Evolutionary conservation across 1,140 invertebrate genomes (phyloP).

Genomic region (Temnothorax longispinosus): DNA sequence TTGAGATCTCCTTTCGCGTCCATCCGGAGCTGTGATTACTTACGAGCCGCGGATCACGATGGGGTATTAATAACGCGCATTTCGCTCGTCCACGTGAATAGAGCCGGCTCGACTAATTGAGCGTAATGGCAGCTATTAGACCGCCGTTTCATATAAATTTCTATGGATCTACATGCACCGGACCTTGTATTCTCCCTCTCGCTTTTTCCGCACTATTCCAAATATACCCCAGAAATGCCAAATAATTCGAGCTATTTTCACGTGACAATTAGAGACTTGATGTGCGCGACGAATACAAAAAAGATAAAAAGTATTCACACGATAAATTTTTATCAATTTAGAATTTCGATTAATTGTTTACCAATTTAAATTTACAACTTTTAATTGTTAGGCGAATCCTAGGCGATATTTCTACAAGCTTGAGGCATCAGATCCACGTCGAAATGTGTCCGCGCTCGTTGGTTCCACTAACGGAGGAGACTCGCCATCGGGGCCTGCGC

Average conservation of each 20-base stretch:
- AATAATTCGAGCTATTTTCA: neutral
- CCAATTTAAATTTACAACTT: neutral
- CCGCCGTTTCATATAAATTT: constrained; percentile 51
- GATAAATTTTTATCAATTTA: neutral
- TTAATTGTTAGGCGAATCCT: too few relatives aligned
- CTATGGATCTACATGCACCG: constrained; percentile 5
- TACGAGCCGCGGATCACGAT: constrained; percentile 60
- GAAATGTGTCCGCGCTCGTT: neutral
- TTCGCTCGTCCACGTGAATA: constrained; percentile 62
- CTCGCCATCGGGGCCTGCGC: constrained; percentile 1
- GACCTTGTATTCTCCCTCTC: neutral
- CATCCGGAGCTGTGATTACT: constrained; percentile 57
- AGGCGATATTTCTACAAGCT: neutral
- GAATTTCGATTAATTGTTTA: neutral
- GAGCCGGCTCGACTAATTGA: constrained; percentile 66
- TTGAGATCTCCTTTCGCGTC: constrained; percentile 61
- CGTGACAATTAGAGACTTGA: neutral
- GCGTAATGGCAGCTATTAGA: constrained; percentile 56
- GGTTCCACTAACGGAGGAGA: neutral
- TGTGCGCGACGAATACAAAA: neutral
- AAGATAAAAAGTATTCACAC: neutral
- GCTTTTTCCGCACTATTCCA: neutral
- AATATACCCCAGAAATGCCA: neutral
- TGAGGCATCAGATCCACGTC: neutral
- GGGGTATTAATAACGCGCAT: constrained; percentile 69